Base-by-base conservation (phyloP, 2,888 invertebrate genomes). In the Chydorus sphaericus region DNA sequence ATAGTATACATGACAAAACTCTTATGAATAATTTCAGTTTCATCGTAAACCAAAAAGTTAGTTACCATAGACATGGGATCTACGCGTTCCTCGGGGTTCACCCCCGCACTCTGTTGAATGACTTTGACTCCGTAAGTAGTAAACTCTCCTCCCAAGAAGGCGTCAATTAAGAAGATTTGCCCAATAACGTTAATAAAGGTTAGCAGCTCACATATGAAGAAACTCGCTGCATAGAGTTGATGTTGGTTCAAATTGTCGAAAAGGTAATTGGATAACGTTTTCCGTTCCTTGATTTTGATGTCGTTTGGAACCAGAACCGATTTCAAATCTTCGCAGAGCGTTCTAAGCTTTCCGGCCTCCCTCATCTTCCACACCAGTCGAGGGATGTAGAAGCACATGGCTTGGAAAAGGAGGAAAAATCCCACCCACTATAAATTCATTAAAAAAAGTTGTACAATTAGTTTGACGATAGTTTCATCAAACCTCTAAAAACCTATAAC, bases 271-370 rank as follows among this genome's bases (percentile, higher is more conserved):
- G 64, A 62, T 6, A 67, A 57, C 1, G 4, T 37, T 7, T 4
- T 11, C 8, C n/a, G 36, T 33, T 60, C 60, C 3, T 59, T 33
- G 5, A 58, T 18, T 11, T 52, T 16, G 10, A 33, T 37, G n/a
- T 37, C 36, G 16, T 18, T 33, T 18, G 16, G 10, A 6, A 52
- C 20, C 6, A 36, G 18, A 2, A 52, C 36, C 30, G 53, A 48
- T 62, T 16, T 66, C 74, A 91, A 79, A 7, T 89, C 89, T 59
- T 88, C 87, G 26, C 88, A 84, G 62, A 91, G 85, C 80, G 85
- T 84, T 62, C 87, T 79, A 59, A 90, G 79, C 28, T 61, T 59
- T 5, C 63, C 63, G 37, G 63, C 64, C 59, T 68, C 68, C 44
- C 63, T 59, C 5, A 59, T 58, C 51, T 67, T 67, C 69, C 69